Base-by-base conservation (phyloP, 2,888 invertebrate species). In the Andrena trimmerana region DNA sequence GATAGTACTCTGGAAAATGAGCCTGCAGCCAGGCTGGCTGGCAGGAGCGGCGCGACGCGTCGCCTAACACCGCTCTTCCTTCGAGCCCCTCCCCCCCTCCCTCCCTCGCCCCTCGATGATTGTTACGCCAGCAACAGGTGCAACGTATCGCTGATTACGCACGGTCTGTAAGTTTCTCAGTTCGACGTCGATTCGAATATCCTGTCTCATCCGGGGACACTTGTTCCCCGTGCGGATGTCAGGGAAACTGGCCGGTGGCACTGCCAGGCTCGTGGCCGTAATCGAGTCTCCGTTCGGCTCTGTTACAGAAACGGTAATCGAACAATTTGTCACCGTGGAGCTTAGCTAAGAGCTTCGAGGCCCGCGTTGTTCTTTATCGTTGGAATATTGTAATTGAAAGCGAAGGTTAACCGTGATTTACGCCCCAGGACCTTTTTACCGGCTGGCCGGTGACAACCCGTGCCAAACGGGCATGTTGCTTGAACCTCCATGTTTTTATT, bases 401-500 rank as follows among this genome's bases (percentile, higher is more conserved):
- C 70, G 71, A 81, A 63, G 85, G 73, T 81, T 86, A 84, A 89
- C 85, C 76, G 81, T 69, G 83, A 88, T 90, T 89, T 88, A 87
- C 86, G 83, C 83, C 5, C 78, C 24, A 75, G 76, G 16, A 62
- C 50, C 29, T 86, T 86, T 86, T 86, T 86, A 75, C 62, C 10
- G 63, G 59, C 62, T 16, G 48, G 13, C 68, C 81, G 57, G 60
- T 66, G 74, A 78, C 77, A 60, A 70, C 63, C 81, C 85, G 88
- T 90, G 90, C 90, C 90, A 90, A 90, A 89, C 88, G 84, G 70
- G 77, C 89, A 72, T 90, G 90, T 90, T 75, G 78, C 73, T 2
- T 16, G 74, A 42, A 59, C 68, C 76, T 16, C 29, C 29, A 8
- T 62, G 68, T 78, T 87, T 87, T 83, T 73, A 60, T 59, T 76